Conservation (phyloP, 2,797 vertebrate species). For the Poeciliopsis presidionis region DNA sequence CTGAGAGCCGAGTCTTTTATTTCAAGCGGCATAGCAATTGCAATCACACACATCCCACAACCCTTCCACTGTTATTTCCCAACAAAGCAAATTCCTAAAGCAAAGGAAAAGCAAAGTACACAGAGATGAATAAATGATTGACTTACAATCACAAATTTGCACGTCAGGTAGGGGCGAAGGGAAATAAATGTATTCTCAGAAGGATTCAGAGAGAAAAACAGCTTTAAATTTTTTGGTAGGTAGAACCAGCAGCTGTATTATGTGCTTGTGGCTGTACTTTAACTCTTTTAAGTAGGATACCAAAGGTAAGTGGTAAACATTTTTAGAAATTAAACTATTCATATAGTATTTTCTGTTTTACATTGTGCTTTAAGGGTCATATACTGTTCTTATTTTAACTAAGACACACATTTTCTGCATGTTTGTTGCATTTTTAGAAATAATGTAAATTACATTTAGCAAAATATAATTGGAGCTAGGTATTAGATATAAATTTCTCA, state of each 20-base stretch:
- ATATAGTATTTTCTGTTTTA: background rate
- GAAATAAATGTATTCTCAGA: constrained; percentile 28
- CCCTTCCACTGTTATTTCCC: constrained; percentile 54
- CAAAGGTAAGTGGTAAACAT: background rate
- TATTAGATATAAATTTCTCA: background rate
- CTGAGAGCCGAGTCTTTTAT: constrained; percentile 62
- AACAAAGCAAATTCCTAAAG: constrained; percentile 54
- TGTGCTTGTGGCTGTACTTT: background rate
- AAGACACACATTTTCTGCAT: background rate
- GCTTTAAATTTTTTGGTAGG: background rate
- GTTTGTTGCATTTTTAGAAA: background rate
- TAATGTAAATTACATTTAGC: background rate
- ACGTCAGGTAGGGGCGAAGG: constrained; percentile 34
- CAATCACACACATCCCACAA: constrained; percentile 64
- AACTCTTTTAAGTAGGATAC: background rate
- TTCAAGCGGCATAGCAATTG: constrained; percentile 48
- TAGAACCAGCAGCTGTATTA: background rate
- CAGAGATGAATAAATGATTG: constrained; percentile 39
- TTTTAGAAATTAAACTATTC: background rate
- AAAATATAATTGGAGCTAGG: background rate
- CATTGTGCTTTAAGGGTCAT: background rate
- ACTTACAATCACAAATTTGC: constrained; percentile 35
- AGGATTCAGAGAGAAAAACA: constrained; percentile 10
- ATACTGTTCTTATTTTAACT: background rate
- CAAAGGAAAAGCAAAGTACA: constrained; percentile 42